Conservation (phyloP, 1,140 invertebrate genomes). For the Condylostylus longicornis region DNA sequence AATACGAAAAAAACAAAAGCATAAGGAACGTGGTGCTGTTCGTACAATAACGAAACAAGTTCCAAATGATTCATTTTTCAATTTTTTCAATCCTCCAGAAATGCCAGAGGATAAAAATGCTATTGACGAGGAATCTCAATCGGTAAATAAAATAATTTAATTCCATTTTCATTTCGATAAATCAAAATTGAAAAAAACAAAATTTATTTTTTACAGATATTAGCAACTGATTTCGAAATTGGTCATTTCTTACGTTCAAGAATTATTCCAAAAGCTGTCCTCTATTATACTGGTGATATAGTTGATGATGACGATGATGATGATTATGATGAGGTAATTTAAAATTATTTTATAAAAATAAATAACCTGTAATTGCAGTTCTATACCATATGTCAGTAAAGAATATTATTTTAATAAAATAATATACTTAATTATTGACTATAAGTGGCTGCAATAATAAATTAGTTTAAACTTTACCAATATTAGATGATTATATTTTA, state of each 20-base stretch:
- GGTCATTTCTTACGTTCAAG: conserved; percentile 93
- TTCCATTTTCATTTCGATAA: neutral
- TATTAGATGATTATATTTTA: too few species aligned
- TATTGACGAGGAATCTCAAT: conserved; percentile 50
- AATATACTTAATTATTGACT: neutral
- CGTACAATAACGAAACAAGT: conserved; percentile 90
- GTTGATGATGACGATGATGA: conserved; percentile 63
- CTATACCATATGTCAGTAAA: neutral
- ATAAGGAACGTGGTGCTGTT: conserved; percentile 83
- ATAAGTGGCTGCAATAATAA: neutral
- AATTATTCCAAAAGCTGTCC: conserved; percentile 80
- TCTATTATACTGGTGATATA: conserved; percentile 83
- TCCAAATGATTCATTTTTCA: conserved; percentile 93
- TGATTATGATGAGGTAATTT: conserved; percentile 34
- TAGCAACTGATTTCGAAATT: conserved; percentile 91
- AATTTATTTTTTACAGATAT: conserved; percentile 36
- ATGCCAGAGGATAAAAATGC: conserved; percentile 49
- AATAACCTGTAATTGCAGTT: neutral
- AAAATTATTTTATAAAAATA: neutral
- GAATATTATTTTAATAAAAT: neutral
- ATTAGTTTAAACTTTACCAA: too few species aligned
- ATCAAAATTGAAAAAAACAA: neutral
- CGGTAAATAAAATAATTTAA: conserved; percentile 10
- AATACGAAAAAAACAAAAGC: conserved; percentile 97
- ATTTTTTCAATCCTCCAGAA: conserved; percentile 87